phyloP scores from a whole-genome alignment of 2,797 vertebrate species.

The Telmatherina bonti region DNA sequence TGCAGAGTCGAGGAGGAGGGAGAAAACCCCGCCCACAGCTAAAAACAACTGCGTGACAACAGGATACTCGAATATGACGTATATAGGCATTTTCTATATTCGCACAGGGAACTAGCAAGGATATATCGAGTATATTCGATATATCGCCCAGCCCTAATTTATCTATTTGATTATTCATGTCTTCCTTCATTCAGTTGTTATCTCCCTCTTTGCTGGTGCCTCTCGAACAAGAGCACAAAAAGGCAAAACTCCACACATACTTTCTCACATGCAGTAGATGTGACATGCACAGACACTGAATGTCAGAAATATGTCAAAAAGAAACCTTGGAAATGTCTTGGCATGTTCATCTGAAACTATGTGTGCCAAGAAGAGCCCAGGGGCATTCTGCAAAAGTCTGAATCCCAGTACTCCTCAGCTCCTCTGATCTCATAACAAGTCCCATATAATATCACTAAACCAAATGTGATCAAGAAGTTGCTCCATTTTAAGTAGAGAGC shows the following conservation, averaged over 20 bases:
- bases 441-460: slow-evolving; percentile 34
- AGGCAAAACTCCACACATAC: slow-evolving; percentile 1
- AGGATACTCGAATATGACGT: too few species aligned
- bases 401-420: slow-evolving; percentile 35
- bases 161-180: slow-evolving; percentile 69
- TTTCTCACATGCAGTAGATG: slow-evolving; percentile 27
- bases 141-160: too few species aligned
- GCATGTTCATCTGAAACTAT: slow-evolving; percentile 46
- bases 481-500: not conserved
- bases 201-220: slow-evolving; percentile 28
- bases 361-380: slow-evolving; percentile 45
- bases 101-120: too few species aligned
- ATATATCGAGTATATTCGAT: too few species aligned
- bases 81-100: too few species aligned
- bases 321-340: slow-evolving; percentile 46
- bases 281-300: slow-evolving; percentile 31
- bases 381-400: slow-evolving; percentile 24
- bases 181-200: slow-evolving; percentile 50
- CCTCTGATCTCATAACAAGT: slow-evolving; percentile 46
- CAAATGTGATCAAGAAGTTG: slow-evolving; percentile 24
- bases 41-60: too few species aligned
- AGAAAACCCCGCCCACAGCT: too few species aligned
- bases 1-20: too few species aligned
- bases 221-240: slow-evolving; percentile 28
- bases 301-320: slow-evolving; percentile 59